Evolutionary conservation across 1,140 invertebrate genomes (phyloP).

Genomic region (Drosophila sproati): DNA sequence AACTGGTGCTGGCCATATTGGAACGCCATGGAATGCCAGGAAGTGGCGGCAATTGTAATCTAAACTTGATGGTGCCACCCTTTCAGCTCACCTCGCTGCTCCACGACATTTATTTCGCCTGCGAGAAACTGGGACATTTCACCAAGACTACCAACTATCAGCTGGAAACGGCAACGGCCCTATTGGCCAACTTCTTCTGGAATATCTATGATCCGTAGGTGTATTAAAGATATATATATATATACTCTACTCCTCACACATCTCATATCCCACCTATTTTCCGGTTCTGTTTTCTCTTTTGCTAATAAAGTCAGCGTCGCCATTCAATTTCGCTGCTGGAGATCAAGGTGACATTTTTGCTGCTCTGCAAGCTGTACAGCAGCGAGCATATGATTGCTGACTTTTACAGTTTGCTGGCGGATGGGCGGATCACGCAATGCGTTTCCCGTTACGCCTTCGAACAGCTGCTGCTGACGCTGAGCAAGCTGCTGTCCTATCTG

Average conservation of each 20-base stretch:
- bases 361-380: conserved; percentile 75
- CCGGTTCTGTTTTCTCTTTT: not conserved
- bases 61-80: conserved; percentile 75
- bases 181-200: conserved; percentile 81
- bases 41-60: conserved; percentile 40
- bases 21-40: conserved; percentile 68
- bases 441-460: conserved; percentile 75
- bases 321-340: conserved; percentile 78
- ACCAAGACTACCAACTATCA: conserved; percentile 53
- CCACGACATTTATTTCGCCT: conserved; percentile 79
- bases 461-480: conserved; percentile 64
- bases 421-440: conserved; percentile 57
- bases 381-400: conserved; percentile 66
- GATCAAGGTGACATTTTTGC: conserved; percentile 74
- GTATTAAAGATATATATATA: not conserved
- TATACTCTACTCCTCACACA: not conserved
- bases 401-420: conserved; percentile 65
- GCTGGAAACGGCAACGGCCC: conserved; percentile 57
- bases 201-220: conserved; percentile 81
- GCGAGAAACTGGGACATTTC: conserved; percentile 79
- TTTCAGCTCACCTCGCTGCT: conserved; percentile 78
- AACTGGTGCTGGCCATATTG: conserved; percentile 71
- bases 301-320: conserved; percentile 52
- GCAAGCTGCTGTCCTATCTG: conserved; percentile 71
- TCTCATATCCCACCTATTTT: no score